Evolutionary conservation across 2,113 vertebrate genomes (phyloP).

Genomic region (Equus quagga): DNA sequence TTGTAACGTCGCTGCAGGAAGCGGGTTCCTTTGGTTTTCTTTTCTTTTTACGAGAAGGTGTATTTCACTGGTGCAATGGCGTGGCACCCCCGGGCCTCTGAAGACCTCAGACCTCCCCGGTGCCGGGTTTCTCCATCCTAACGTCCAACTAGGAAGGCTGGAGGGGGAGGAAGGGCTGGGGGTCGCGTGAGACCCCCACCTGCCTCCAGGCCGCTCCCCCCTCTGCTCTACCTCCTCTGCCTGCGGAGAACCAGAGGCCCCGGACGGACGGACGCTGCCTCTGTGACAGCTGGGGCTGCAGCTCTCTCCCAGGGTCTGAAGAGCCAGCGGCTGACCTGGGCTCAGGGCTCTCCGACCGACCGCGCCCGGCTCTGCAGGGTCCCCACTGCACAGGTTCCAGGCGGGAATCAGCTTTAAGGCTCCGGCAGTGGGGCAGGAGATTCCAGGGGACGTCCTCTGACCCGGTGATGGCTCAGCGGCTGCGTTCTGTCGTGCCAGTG

Average conservation of each 20-base stretch:
- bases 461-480: constrained; percentile 40
- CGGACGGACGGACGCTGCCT: background rate
- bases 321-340: constrained; percentile 45
- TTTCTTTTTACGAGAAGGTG: constrained; percentile 85
- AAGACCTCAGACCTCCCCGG: background rate
- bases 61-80: constrained; percentile 78
- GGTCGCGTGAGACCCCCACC: background rate
- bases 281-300: background rate
- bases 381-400: constrained; percentile 38
- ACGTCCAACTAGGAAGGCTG: background rate
- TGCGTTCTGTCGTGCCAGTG: background rate
- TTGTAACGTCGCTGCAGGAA: constrained; percentile 88
- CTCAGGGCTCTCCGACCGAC: constrained; percentile 48
- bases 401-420: constrained; percentile 53
- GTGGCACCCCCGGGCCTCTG: constrained; percentile 66
- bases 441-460: constrained; percentile 46
- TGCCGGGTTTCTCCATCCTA: background rate
- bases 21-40: constrained; percentile 78
- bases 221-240: constrained; percentile 59
- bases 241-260: constrained; percentile 56
- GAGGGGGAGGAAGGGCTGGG: background rate
- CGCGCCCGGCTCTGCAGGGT: constrained; percentile 47
- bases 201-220: background rate
- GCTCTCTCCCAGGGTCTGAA: constrained; percentile 34
- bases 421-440: constrained; percentile 11